Percentiles rank a stretch among this genome's conserved stretches.
phyloP scores from a whole-genome alignment of 2,113 vertebrate species.

The Podarcis raffonei region DNA sequence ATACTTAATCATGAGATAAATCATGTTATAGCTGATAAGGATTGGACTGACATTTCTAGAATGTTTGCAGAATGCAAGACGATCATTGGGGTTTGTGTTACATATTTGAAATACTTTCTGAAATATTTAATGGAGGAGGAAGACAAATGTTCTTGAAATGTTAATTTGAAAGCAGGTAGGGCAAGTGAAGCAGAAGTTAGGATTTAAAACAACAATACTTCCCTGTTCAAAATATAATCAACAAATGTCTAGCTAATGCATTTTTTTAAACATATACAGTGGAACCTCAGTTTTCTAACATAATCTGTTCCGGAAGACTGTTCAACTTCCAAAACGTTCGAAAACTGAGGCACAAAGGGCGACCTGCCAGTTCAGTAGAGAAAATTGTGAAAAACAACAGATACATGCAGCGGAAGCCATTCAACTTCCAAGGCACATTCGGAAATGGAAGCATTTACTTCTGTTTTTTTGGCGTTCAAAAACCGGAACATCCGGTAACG shows the following conservation, averaged over 20 bases:
- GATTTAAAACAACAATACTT: neutral
- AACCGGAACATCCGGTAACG: too few species aligned
- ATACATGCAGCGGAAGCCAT: too few species aligned
- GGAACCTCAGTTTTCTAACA: too few species aligned
- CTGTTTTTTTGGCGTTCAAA: too few species aligned
- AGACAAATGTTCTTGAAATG: conserved; percentile 36
- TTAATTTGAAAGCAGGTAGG: conserved; percentile 3
- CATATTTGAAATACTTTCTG: conserved; percentile 66
- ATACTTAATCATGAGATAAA: conserved; percentile 65
- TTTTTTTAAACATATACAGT: neutral
- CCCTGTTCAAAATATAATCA: neutral
- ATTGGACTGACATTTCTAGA: conserved; percentile 70
- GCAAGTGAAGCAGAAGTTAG: conserved; percentile 10
- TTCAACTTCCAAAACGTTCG: too few species aligned
- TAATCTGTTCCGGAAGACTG: too few species aligned
- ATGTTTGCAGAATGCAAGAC: conserved; percentile 66
- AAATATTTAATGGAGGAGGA: conserved; percentile 59
- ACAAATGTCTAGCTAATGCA: neutral
- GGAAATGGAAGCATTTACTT: too few species aligned
- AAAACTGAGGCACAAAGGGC: too few species aligned
- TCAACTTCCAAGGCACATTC: too few species aligned
- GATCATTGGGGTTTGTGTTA: conserved; percentile 63
- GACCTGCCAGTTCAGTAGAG: too few species aligned
- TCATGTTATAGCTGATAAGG: conserved; percentile 53
- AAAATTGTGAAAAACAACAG: too few species aligned